These are phyloP conservation scores for Amniataba percoides DNA, from an alignment of 2,797 vertebrate genomes.

Conservation along the genomic window DNA sequence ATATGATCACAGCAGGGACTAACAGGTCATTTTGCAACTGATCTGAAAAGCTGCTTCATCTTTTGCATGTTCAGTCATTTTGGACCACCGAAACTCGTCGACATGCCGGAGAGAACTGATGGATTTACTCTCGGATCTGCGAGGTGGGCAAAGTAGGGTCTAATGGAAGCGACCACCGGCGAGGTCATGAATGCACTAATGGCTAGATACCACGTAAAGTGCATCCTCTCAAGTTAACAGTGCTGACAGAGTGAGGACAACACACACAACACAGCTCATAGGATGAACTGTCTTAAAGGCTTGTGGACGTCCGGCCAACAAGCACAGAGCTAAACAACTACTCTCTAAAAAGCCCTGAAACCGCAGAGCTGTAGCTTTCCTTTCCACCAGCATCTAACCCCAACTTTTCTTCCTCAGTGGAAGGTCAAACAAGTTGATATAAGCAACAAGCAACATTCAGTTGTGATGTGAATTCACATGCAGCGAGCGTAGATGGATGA, in stretches of 20 bases:
- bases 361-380: conserved; percentile 9
- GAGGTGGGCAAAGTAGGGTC: not conserved
- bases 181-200: not conserved
- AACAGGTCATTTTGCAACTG: no score
- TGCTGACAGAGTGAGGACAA: not conserved
- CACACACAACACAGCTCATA: conserved; percentile 12
- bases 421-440: conserved; percentile 15
- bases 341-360: conserved; percentile 30
- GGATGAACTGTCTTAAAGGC: conserved; percentile 25
- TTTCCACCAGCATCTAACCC: not conserved
- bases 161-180: not conserved
- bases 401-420: not conserved
- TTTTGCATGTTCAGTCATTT: not conserved
- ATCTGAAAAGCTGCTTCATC: no score
- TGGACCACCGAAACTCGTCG: not conserved
- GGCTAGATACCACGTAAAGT: not conserved
- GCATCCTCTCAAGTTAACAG: not conserved
- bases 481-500: not conserved
- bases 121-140: not conserved
- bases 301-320: conserved; percentile 22
- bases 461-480: not conserved
- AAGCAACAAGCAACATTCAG: conserved; percentile 9
- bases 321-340: conserved; percentile 37
- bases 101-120: not conserved
- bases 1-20: not conserved